phyloP scores from a whole-genome alignment of 2,888 invertebrate genomes.

The Hyalella azteca region DNA sequence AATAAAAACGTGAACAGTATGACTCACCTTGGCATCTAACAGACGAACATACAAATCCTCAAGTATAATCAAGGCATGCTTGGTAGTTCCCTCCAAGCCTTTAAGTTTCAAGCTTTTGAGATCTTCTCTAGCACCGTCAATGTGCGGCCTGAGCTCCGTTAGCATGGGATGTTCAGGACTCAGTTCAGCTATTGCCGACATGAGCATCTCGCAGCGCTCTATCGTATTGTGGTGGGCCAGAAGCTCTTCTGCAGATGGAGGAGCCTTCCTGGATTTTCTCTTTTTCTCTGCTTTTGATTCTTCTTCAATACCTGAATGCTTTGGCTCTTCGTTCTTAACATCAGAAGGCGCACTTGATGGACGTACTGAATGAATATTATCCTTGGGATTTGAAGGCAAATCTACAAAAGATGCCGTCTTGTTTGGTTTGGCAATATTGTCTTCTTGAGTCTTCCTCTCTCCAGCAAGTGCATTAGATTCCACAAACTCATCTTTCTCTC shows the following conservation, averaged over 20 bases:
- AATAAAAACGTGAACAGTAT: too few relatives aligned
- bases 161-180: background rate
- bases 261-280: background rate
- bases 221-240: background rate
- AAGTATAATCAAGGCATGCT: conserved; percentile 26
- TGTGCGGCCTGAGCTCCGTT: background rate
- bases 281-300: background rate
- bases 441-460: background rate
- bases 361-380: too few relatives aligned
- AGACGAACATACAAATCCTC: conserved; percentile 29
- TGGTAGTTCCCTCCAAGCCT: conserved; percentile 8
- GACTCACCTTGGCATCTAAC: background rate
- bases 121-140: conserved; percentile 25
- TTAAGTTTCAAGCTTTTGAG: background rate
- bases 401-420: background rate
- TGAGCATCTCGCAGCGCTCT: conserved; percentile 15
- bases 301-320: background rate
- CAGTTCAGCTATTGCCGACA: conserved; percentile 8
- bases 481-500: background rate
- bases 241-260: conserved; percentile 24
- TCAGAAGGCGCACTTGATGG: too few relatives aligned
- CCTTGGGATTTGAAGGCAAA: too few relatives aligned
- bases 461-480: background rate
- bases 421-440: background rate
- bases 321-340: too few relatives aligned